A percentile compares a stretch with the other conserved stretches of the same genome.
phyloP scores from a whole-genome alignment of 2,888 invertebrate species.

The Polymixis flavicincta region DNA sequence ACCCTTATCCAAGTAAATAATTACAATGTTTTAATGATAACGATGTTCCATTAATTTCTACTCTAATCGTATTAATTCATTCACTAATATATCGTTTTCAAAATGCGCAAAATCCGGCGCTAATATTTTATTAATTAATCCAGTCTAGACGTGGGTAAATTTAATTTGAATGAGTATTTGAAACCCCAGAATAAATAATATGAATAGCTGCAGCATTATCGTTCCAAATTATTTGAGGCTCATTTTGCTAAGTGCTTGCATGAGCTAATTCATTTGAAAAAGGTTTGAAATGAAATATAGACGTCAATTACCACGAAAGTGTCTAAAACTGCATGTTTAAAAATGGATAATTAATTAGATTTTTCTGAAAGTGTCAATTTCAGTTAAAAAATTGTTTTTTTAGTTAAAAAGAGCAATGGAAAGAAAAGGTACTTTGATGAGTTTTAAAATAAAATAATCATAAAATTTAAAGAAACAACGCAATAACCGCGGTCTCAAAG shows the following conservation, averaged over 20 bases:
- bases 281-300: background rate
- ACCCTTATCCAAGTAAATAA: conserved; percentile 1
- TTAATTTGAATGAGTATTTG: conserved; percentile 36
- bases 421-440: background rate
- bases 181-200: conserved; percentile 36
- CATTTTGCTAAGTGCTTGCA: conserved; percentile 16
- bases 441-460: background rate
- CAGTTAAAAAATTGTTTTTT: background rate
- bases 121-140: conserved; percentile 41
- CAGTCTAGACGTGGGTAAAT: conserved; percentile 47
- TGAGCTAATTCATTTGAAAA: background rate
- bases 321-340: background rate
- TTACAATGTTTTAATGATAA: conserved; percentile 1
- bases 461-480: background rate
- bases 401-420: background rate
- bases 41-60: conserved; percentile 26
- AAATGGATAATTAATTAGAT: background rate
- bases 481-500: background rate
- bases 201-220: conserved; percentile 7
- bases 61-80: conserved; percentile 23
- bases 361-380: background rate
- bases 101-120: conserved; percentile 14
- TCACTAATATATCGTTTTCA: conserved; percentile 25
- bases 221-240: conserved; percentile 16
- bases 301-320: background rate